phyloP scores from a whole-genome alignment of 2,888 invertebrate species.

The Seladonia tumulorum region DNA sequence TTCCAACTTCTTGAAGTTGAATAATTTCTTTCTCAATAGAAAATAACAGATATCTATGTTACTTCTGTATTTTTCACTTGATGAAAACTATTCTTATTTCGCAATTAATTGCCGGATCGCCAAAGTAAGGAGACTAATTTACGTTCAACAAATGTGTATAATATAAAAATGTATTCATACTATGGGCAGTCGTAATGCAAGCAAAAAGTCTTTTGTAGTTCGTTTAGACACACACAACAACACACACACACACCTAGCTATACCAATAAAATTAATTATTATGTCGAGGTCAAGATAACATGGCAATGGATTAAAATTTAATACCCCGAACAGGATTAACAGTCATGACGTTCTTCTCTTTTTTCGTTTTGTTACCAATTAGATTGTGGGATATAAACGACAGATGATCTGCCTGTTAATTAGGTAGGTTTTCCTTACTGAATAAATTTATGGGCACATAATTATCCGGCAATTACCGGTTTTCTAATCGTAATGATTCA shows the following conservation, averaged over 20 bases:
- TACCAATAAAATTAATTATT: neutral
- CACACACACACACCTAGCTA: no score
- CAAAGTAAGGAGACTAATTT: no score
- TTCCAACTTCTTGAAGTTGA: no score
- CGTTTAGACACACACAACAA: no score
- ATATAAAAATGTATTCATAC: no score
- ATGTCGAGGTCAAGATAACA: neutral
- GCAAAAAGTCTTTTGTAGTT: neutral
- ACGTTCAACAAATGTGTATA: no score
- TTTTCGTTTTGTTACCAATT: neutral
- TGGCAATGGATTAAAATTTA: no score
- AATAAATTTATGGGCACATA: neutral
- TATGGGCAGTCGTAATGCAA: no score
- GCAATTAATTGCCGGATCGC: no score
- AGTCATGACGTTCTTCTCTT: neutral
- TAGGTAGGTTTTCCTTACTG: neutral
- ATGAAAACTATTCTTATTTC: neutral
- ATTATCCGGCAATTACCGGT: constrained; percentile 6
- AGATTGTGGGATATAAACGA: neutral
- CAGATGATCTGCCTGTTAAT: neutral
- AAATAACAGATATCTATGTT: no score
- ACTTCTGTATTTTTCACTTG: no score
- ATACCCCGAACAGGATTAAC: neutral
- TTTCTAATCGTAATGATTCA: neutral
- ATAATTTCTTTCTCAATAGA: no score